A percentile compares a stretch with the other conserved stretches of the same genome.
Conservation (phyloP, 2,888 invertebrate genomes). For the Cyclophora punctaria region DNA sequence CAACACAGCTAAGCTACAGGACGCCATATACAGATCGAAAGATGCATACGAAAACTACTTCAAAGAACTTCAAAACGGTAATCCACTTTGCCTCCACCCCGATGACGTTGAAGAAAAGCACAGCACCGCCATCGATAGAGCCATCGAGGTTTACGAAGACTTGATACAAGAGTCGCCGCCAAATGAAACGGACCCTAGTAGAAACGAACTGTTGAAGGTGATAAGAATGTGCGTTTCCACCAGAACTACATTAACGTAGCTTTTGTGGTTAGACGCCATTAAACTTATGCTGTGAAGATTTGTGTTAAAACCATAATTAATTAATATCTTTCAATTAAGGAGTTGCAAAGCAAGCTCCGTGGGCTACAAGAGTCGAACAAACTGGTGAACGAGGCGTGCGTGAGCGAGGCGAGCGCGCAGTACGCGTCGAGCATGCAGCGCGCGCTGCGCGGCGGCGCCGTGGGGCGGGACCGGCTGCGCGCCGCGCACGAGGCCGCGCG, state of each 20-base stretch:
- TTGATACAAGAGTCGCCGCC: conserved; percentile 8
- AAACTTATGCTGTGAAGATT: not conserved
- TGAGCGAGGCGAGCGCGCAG: conserved; percentile 14
- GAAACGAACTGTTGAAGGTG: conserved; percentile 3
- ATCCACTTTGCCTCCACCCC: conserved; percentile 19
- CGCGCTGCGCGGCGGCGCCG: conserved; percentile 49
- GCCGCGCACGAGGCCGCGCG: conserved; percentile 8
- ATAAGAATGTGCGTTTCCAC: too few relatives aligned
- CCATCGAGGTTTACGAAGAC: conserved; percentile 8
- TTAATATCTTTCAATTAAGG: conserved; percentile 3
- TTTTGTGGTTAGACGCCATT: not conserved
- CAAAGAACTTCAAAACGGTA: conserved; percentile 1
- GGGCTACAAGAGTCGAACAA: conserved; percentile 9
- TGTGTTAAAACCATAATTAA: not conserved
- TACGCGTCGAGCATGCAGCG: conserved; percentile 7
- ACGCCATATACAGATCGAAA: conserved; percentile 13
- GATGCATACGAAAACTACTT: conserved; percentile 19
- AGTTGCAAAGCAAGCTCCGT: conserved; percentile 10
- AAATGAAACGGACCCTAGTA: conserved; percentile 8
- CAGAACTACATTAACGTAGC: not conserved
- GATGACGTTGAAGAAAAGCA: conserved; percentile 15
- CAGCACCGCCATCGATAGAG: conserved; percentile 6
- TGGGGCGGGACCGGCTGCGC: conserved; percentile 8
- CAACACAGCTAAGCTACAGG: conserved; percentile 27
- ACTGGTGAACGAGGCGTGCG: conserved; percentile 15